These are phyloP conservation scores for Chymomyza costata DNA, from an alignment of 1,140 invertebrate genomes.

Conservation along the genomic window DNA sequence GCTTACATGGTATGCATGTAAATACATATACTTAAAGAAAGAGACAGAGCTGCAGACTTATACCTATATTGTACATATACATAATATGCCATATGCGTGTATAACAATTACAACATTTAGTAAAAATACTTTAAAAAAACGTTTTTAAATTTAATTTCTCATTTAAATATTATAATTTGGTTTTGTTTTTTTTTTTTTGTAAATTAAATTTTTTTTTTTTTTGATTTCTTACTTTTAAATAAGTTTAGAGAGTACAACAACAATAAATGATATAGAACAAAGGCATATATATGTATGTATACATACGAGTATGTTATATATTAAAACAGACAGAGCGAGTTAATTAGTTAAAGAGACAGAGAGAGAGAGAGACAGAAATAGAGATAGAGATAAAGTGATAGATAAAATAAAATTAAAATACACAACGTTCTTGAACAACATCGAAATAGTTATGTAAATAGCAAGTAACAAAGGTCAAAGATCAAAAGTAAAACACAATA, in stretches of 20 bases:
- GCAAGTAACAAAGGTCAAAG: slow-evolving; percentile 2
- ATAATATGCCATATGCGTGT: slow-evolving; percentile 32
- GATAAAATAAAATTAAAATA: slow-evolving; percentile 37
- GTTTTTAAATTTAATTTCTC: slow-evolving; percentile 26
- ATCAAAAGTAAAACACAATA: slow-evolving; percentile 27
- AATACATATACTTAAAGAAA: slow-evolving; percentile 10
- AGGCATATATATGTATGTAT: slow-evolving; percentile 68
- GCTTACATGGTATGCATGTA: not conserved
- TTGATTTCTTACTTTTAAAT: slow-evolving; percentile 3
- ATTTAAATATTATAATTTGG: not conserved
- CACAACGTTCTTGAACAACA: slow-evolving; percentile 50
- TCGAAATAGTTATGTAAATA: slow-evolving; percentile 22
- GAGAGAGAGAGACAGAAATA: slow-evolving; percentile 36
- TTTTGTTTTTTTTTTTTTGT: no score
- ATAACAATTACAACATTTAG: slow-evolving; percentile 18
- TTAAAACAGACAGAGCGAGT: no score
- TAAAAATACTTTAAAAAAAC: slow-evolving; percentile 9
- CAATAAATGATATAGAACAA: slow-evolving; percentile 61
- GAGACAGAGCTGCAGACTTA: slow-evolving; percentile 21
- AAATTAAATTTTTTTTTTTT: no score
- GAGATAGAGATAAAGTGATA: slow-evolving; percentile 28
- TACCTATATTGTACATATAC: slow-evolving; percentile 42
- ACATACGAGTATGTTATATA: slow-evolving; percentile 48
- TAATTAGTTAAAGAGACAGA: slow-evolving; percentile 38
- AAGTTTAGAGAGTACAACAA: slow-evolving; percentile 53